Percentiles rank a stretch among this genome's conserved stretches.
Conservation (phyloP, 2,888 invertebrate species). For the Electrophaes corylata region DNA sequence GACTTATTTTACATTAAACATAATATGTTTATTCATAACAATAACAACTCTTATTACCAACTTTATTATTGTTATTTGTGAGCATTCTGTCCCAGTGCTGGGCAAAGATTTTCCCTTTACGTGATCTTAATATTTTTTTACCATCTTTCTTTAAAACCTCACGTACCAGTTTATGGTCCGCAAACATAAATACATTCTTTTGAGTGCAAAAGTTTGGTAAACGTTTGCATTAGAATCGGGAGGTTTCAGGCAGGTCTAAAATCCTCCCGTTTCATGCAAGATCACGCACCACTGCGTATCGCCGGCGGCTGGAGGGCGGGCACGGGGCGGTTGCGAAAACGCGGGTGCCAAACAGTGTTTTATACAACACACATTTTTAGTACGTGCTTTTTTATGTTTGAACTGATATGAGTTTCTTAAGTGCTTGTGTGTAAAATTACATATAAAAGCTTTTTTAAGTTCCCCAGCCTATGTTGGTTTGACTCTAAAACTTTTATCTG, state of each 20-base stretch:
- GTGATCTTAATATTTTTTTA: not conserved
- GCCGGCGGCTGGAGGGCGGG: constrained; percentile 44
- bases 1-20: too few species aligned
- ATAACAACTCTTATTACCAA: too few species aligned
- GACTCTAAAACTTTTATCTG: too few species aligned
- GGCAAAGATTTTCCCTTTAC: too few species aligned
- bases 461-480: not conserved
- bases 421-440: constrained; percentile 4
- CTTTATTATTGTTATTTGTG: too few species aligned
- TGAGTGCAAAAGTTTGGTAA: constrained; percentile 66
- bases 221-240: constrained; percentile 71
- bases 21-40: too few species aligned
- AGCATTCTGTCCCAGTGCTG: too few species aligned
- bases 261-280: constrained; percentile 70
- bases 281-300: constrained; percentile 72
- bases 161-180: constrained; percentile 57
- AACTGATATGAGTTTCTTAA: constrained; percentile 38
- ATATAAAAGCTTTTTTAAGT: not conserved
- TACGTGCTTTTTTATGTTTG: constrained; percentile 56
- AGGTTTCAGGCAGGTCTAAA: constrained; percentile 61
- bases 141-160: constrained; percentile 37
- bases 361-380: constrained; percentile 61
- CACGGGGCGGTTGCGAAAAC: constrained; percentile 24
- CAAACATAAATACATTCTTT: constrained; percentile 57
- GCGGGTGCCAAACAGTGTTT: constrained; percentile 50